Evolutionary conservation across 2,888 invertebrate species (phyloP).

Genomic region (Hydriomena furcata): DNA sequence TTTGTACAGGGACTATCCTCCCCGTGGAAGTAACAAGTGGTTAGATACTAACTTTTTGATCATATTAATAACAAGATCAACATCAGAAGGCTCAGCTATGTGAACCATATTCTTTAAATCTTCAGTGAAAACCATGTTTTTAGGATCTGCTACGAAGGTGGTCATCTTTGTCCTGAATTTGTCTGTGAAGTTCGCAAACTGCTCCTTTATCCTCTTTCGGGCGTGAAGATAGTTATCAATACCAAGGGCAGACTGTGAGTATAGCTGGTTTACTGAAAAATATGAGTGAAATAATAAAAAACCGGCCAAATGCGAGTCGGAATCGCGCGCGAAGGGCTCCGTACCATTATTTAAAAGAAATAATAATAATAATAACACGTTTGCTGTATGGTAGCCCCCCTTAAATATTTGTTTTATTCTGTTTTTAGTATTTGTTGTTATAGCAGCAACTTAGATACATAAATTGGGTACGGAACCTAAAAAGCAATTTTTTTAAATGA

Average conservation of each 20-base stretch:
- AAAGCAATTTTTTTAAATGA: too few relatives aligned
- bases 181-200: conserved; percentile 85
- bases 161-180: conserved; percentile 89
- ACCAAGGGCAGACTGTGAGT: conserved; percentile 84
- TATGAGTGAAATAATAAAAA: background rate
- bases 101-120: conserved; percentile 93
- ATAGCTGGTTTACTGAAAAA: conserved; percentile 75
- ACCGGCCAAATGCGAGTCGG: background rate
- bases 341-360: too few relatives aligned
- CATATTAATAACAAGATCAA: conserved; percentile 87
- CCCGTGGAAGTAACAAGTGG: too few relatives aligned
- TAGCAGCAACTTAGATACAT: too few relatives aligned
- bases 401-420: too few relatives aligned
- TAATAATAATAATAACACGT: too few relatives aligned
- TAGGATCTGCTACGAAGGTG: conserved; percentile 81
- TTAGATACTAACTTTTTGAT: conserved; percentile 85
- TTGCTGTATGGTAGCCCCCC: too few relatives aligned
- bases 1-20: too few relatives aligned
- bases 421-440: too few relatives aligned
- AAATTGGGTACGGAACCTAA: too few relatives aligned
- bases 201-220: conserved; percentile 80
- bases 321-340: too few relatives aligned
- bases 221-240: conserved; percentile 83
- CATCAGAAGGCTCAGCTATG: conserved; percentile 85
- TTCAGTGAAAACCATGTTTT: conserved; percentile 91